phyloP scores from a whole-genome alignment of 2,797 vertebrate genomes.

The Aulostomus chinensis region DNA sequence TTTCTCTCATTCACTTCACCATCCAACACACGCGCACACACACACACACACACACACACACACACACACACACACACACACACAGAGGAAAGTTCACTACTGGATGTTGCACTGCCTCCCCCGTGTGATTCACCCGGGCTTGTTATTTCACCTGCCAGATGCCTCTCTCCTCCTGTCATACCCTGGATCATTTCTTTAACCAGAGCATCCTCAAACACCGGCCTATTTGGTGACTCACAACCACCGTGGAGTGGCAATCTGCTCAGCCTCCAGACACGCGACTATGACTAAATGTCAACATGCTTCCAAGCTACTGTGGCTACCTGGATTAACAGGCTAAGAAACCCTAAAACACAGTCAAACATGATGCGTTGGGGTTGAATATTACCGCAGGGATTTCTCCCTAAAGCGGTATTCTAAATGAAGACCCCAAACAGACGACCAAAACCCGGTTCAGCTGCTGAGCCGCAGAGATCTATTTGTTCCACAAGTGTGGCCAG shows the following conservation, averaged over 20 bases:
- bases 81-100: too few relatives aligned
- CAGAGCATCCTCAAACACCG: slow-evolving; percentile 28
- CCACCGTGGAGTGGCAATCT: slow-evolving; percentile 47
- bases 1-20: slow-evolving; percentile 2
- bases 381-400: slow-evolving; percentile 43
- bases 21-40: too few relatives aligned
- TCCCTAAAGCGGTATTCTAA: slow-evolving; percentile 19
- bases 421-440: background rate
- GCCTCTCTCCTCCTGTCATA: slow-evolving; percentile 17
- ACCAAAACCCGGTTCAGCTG: slow-evolving; percentile 24
- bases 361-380: slow-evolving; percentile 51
- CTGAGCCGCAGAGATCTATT: slow-evolving; percentile 12
- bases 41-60: too few relatives aligned
- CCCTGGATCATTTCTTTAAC: slow-evolving; percentile 25
- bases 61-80: too few relatives aligned
- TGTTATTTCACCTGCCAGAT: slow-evolving; percentile 56
- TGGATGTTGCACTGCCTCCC: too few relatives aligned
- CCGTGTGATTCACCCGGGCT: slow-evolving; percentile 28
- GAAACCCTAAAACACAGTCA: slow-evolving; percentile 46
- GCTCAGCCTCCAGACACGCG: slow-evolving; percentile 61
- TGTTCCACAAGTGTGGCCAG: slow-evolving; percentile 28
- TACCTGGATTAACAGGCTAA: slow-evolving; percentile 51
- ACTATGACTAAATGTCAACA: slow-evolving; percentile 60
- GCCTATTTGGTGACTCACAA: slow-evolving; percentile 54
- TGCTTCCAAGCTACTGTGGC: slow-evolving; percentile 65